phyloP scores from a whole-genome alignment of 2,888 invertebrate species.

The Mimas tiliae region DNA sequence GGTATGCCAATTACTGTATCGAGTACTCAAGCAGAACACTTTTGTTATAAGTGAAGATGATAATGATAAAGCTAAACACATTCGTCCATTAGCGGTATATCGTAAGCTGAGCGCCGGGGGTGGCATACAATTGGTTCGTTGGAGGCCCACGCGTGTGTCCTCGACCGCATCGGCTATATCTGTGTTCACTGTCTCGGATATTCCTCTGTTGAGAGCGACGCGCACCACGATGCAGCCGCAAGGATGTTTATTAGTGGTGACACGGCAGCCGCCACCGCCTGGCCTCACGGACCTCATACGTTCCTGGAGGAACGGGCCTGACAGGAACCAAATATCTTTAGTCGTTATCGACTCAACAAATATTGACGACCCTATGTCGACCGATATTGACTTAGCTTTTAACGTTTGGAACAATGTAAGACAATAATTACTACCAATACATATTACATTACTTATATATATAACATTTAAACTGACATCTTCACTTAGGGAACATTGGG shows the following conservation, averaged over 20 bases:
- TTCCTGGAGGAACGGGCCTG: conserved; percentile 42
- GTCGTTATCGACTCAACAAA: conserved; percentile 34
- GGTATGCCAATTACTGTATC: conserved; percentile 36
- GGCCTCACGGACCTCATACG: conserved; percentile 43
- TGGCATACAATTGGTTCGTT: conserved; percentile 38
- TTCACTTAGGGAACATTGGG: conserved; percentile 37
- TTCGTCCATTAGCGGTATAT: conserved; percentile 33
- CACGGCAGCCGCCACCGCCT: conserved; percentile 41
- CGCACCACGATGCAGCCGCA: conserved; percentile 33
- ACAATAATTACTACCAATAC: no score
- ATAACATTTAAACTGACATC: neutral
- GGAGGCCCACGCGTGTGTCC: conserved; percentile 31
- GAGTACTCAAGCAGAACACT: conserved; percentile 33
- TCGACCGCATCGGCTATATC: conserved; percentile 38
- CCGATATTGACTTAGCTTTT: conserved; percentile 16
- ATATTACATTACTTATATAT: neutral
- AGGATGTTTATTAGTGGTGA: conserved; percentile 41
- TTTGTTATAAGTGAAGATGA: conserved; percentile 40
- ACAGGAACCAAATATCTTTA: conserved; percentile 39
- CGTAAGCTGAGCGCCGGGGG: conserved; percentile 33
- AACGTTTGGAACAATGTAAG: conserved; percentile 24
- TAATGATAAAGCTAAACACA: neutral
- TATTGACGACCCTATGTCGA: neutral
- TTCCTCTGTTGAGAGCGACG: conserved; percentile 36
- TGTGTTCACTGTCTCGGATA: conserved; percentile 38